Percentiles rank a stretch among this genome's conserved stretches.
Evolutionary conservation across 2,888 invertebrate genomes (phyloP).

Genomic region (Drosophila emarginata): DNA sequence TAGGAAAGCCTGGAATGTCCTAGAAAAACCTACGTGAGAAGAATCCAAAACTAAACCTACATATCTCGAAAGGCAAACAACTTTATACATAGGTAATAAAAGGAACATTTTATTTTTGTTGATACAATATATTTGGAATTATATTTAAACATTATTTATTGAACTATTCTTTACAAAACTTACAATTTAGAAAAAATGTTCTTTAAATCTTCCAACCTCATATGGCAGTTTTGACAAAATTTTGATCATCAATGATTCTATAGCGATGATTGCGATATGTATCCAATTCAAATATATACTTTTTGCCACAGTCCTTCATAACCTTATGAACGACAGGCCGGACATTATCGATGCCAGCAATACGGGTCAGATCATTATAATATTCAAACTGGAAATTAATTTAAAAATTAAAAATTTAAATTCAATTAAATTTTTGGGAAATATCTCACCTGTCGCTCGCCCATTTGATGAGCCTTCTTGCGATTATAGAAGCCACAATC

Average conservation of each 20-base stretch:
- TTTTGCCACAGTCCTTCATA: constrained; percentile 87
- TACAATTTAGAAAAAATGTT: background rate
- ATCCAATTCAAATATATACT: constrained; percentile 86
- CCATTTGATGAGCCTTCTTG: constrained; percentile 88
- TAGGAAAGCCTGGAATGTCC: no score
- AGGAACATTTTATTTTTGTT: background rate
- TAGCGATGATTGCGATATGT: constrained; percentile 86
- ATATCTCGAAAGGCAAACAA: background rate
- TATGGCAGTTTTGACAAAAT: constrained; percentile 64
- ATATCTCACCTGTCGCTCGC: constrained; percentile 74
- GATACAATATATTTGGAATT: background rate
- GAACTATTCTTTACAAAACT: background rate
- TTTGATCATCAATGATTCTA: constrained; percentile 86
- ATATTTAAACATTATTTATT: background rate
- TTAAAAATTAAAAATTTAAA: background rate
- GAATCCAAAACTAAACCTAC: background rate
- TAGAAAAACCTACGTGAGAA: background rate
- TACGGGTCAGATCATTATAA: constrained; percentile 86
- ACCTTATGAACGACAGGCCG: constrained; percentile 87
- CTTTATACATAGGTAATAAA: background rate
- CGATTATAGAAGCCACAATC: constrained; percentile 82
- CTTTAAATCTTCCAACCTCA: background rate
- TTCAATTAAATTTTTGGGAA: constrained; percentile 55
- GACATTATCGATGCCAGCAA: constrained; percentile 85
- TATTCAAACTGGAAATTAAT: constrained; percentile 85